phyloP scores from a whole-genome alignment of 2,888 invertebrate genomes.

The Eristalis pertinax region DNA sequence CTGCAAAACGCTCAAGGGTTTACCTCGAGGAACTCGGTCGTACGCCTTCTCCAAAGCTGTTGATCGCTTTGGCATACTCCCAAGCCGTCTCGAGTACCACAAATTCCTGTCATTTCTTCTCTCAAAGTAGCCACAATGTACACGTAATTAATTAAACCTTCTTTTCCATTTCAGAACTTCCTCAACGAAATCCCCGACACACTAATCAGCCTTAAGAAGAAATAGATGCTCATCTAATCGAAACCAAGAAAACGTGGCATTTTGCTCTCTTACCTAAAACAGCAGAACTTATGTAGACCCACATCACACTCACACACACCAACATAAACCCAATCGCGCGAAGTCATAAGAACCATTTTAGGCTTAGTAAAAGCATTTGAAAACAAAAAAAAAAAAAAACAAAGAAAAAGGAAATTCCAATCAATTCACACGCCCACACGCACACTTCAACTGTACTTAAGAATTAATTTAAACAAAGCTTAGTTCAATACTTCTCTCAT shows the following conservation, averaged over 20 bases:
- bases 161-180: constrained; percentile 79
- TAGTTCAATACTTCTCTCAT: constrained; percentile 42
- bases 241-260: constrained; percentile 33
- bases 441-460: constrained; percentile 47
- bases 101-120: background rate
- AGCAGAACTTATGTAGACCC: background rate
- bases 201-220: constrained; percentile 80
- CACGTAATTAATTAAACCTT: background rate
- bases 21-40: no score
- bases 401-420: constrained; percentile 3
- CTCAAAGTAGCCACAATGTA: no score
- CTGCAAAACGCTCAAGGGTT: no score
- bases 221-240: constrained; percentile 65
- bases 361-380: constrained; percentile 37
- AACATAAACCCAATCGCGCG: constrained; percentile 6
- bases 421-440: background rate
- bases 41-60: no score
- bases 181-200: constrained; percentile 82
- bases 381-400: constrained; percentile 18
- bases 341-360: constrained; percentile 60
- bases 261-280: constrained; percentile 56
- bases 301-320: background rate
- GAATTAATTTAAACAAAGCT: constrained; percentile 61
- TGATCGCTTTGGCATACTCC: no score
- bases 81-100: no score